These are phyloP conservation scores for Micrastur ruficollis DNA, from an alignment of 2,797 vertebrate genomes.

Conservation along the genomic window DNA sequence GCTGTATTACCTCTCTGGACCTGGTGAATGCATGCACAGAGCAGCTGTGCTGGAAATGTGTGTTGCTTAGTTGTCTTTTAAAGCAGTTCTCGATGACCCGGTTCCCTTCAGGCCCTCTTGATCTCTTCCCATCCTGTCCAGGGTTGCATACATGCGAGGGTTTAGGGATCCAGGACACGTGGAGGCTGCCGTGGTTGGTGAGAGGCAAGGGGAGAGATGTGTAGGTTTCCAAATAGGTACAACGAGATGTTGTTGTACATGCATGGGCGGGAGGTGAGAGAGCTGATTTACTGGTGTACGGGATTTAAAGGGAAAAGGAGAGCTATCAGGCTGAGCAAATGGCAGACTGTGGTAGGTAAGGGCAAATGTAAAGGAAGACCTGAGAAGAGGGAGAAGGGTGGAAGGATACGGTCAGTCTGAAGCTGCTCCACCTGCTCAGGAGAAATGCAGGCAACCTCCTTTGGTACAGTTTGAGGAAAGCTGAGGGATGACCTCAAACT, in stretches of 20 bases:
- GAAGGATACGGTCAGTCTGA: neutral
- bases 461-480: neutral
- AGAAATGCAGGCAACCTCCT: neutral
- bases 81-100: fast-evolving
- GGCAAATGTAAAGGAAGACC: neutral
- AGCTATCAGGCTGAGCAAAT: neutral
- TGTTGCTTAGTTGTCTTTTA: neutral
- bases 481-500: neutral
- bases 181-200: neutral
- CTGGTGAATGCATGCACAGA: neutral
- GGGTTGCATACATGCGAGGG: fast-evolving
- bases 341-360: fast-evolving
- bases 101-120: fast-evolving
- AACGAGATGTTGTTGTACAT: fast-evolving
- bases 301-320: neutral
- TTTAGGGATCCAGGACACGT: fast-evolving
- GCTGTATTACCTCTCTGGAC: neutral
- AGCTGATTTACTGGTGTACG: neutral
- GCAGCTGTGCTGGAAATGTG: neutral
- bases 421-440: neutral
- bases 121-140: fast-evolving
- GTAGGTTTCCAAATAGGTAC: neutral
- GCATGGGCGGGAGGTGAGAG: fast-evolving
- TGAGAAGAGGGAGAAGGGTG: neutral
- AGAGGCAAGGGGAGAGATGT: neutral